A percentile compares a stretch with the other conserved stretches of the same genome.
phyloP scores from a whole-genome alignment of 2,888 invertebrate species.

The Cataglyphis albicans region DNA sequence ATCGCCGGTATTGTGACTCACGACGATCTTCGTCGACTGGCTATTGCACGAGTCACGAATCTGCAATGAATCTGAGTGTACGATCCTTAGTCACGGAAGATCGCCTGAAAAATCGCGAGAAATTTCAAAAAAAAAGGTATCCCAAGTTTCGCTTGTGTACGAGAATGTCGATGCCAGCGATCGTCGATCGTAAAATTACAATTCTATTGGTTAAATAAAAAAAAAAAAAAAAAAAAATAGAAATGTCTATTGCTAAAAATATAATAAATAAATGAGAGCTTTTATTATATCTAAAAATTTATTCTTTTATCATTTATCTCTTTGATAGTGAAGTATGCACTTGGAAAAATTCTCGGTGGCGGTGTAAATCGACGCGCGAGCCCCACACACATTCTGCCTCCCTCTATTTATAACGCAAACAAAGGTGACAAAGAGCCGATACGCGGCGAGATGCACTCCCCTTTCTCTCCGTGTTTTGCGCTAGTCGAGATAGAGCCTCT shows the following conservation, averaged over 20 bases:
- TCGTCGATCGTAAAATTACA: background rate
- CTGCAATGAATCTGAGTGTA: constrained; percentile 56
- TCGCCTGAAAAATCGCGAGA: constrained; percentile 36
- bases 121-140: constrained; percentile 11
- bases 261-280: background rate
- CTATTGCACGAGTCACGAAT: constrained; percentile 58
- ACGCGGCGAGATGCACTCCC: constrained; percentile 54
- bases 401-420: constrained; percentile 57
- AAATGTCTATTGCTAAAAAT: background rate
- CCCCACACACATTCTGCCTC: constrained; percentile 17
- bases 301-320: background rate
- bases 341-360: constrained; percentile 51
- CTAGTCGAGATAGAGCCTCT: constrained; percentile 47
- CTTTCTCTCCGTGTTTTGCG: constrained; percentile 58
- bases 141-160: background rate
- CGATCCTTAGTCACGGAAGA: constrained; percentile 52
- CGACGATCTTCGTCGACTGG: constrained; percentile 54
- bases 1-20: constrained; percentile 57
- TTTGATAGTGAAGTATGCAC: constrained; percentile 19
- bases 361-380: constrained; percentile 36
- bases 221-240: background rate
- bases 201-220: background rate
- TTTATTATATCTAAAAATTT: background rate
- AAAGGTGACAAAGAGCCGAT: constrained; percentile 68
- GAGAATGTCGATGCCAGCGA: constrained; percentile 6